Evolutionary conservation across 2,113 vertebrate genomes (phyloP).

Genomic region (Microtus oregoni): DNA sequence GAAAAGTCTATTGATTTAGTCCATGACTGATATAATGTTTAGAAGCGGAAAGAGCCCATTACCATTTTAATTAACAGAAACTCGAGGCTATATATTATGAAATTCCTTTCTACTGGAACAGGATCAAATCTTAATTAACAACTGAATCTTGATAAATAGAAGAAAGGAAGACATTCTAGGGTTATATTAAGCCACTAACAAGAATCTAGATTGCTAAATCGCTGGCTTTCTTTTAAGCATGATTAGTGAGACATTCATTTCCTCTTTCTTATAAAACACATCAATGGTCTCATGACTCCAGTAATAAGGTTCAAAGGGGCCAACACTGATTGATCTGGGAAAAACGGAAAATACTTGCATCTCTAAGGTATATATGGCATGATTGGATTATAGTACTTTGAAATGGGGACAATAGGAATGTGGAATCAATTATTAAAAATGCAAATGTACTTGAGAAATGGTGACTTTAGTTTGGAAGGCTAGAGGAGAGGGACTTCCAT

Average conservation of each 20-base stretch:
- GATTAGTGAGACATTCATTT: conserved; percentile 41
- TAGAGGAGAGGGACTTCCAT: neutral
- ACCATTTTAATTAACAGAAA: conserved; percentile 24
- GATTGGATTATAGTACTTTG: conserved; percentile 32
- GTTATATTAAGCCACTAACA: neutral
- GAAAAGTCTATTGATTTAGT: neutral
- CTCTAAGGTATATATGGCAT: conserved; percentile 2
- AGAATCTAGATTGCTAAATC: neutral
- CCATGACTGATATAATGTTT: neutral
- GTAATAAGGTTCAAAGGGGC: neutral
- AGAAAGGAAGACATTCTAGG: neutral
- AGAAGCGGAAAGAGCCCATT: neutral
- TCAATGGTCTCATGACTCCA: neutral
- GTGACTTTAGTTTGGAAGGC: neutral
- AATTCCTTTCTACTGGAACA: conserved; percentile 38
- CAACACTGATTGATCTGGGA: neutral
- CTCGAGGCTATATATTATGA: neutral
- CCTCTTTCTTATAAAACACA: conserved; percentile 39
- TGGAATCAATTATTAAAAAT: conserved; percentile 19
- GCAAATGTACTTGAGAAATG: conserved; percentile 8
- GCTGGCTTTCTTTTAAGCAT: neutral
- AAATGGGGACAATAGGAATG: neutral
- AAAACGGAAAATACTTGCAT: neutral
- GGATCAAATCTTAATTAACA: conserved; percentile 10
- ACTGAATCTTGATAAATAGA: neutral